Evolutionary conservation across 2,797 vertebrate genomes (phyloP).

Genomic region (Cyclopterus lumpus): DNA sequence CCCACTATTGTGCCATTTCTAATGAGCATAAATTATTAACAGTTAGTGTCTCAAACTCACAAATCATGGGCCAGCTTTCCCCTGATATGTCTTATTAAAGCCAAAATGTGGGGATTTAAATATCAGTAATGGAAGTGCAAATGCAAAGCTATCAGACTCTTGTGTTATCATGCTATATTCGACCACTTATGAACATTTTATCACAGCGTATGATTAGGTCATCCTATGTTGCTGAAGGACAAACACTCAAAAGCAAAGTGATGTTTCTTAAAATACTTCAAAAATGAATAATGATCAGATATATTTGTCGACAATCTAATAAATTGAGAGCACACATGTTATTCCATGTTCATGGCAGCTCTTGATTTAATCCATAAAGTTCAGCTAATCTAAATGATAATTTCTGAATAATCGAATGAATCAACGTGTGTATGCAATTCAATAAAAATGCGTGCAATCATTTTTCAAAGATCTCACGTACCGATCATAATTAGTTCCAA

Average conservation of each 20-base stretch:
- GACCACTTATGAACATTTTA: constrained; percentile 15
- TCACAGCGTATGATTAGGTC: neutral
- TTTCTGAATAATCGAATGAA: constrained; percentile 8
- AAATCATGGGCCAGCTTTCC: constrained; percentile 34
- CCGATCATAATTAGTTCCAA: constrained; percentile 34
- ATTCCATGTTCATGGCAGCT: neutral
- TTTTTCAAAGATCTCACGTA: constrained; percentile 27
- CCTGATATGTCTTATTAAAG: constrained; percentile 17
- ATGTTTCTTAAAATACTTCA: neutral
- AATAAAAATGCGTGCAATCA: neutral
- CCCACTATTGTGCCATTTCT: constrained; percentile 71
- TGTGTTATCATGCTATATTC: constrained; percentile 5
- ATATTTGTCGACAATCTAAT: neutral
- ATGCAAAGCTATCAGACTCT: constrained; percentile 16
- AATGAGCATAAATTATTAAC: constrained; percentile 78
- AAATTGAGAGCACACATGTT: neutral
- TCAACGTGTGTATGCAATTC: constrained; percentile 22
- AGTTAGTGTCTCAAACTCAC: constrained; percentile 53
- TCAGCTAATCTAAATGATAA: constrained; percentile 3
- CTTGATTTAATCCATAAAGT: neutral
- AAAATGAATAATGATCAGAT: neutral
- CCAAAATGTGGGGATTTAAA: constrained; percentile 19
- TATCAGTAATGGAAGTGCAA: neutral
- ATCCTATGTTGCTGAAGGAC: neutral
- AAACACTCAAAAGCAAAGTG: neutral